Conservation (phyloP, 2,888 invertebrate genomes). For the Orthosia cruda region DNA sequence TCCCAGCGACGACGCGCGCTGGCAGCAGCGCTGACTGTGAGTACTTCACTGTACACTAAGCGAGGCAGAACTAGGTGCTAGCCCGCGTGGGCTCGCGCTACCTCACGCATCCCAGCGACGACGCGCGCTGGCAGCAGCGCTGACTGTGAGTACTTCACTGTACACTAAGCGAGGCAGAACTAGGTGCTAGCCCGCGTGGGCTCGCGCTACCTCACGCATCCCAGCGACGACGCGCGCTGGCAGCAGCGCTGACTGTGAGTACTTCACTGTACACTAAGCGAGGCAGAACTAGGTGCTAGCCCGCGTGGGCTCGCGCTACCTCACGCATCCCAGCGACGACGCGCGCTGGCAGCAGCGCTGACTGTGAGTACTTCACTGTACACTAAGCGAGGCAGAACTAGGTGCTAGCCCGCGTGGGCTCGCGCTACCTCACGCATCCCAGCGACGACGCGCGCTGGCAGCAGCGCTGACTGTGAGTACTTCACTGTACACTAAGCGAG, state of each 20-base stretch:
- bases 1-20: conserved; percentile 47
- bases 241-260: conserved; percentile 71
- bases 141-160: neutral
- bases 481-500: conserved; percentile 94
- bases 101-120: conserved; percentile 6
- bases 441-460: neutral
- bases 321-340: conserved; percentile 35
- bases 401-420: neutral
- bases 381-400: too few relatives aligned
- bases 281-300: neutral
- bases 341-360: conserved; percentile 74
- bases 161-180: neutral
- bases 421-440: conserved; percentile 2
- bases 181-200: neutral
- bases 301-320: conserved; percentile 5
- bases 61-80: too few relatives aligned
- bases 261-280: too few relatives aligned
- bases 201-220: conserved; percentile 1
- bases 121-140: conserved; percentile 4
- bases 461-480: neutral
- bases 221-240: conserved; percentile 70
- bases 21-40: conserved; percentile 3
- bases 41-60: neutral
- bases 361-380: conserved; percentile 62
- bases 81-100: conserved; percentile 1